Evolutionary conservation across 2,113 vertebrate species (phyloP), one percentile per base, ranked within the genome.

Genomic region (Chloropsis cyanopogon): DNA sequence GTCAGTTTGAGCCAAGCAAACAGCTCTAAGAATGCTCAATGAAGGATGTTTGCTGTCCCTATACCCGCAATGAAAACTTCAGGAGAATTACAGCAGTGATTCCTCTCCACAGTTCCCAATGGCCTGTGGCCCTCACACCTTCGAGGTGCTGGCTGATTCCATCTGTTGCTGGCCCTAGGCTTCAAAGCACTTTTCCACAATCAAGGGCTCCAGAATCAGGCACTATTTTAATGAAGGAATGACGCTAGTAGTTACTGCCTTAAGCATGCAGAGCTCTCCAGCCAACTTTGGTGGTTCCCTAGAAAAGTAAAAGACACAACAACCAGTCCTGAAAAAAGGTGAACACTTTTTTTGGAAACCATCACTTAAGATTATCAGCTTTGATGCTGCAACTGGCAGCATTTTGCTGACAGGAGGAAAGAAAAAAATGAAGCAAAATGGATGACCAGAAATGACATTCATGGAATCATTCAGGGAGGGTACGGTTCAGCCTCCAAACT

Each of bases 271-370:
- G 18, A 35, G 11, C 16, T 83, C 7, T 61, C 33, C 29, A 31
- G 35, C 7, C 44, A 42, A 0, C 14, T 80, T 77, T 14, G 35
- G 16, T 0, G 0, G 2, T 21, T 80, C 21, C 14, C 11, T 17
- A 19, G 37, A 60, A 83, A 69, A 72, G 20, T 31, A 64, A 70
- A 59, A 21, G 23, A 20, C 39, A 46, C 9, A 44, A 61, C 8
- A 50, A 46, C 5, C 17, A 17, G 25, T 49, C 17, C 25, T 52
- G 35, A 15, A 17, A 41, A 66, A 54, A 72, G 7, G 20, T 41
- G 18, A 76, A 31, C 47, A 26, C 0, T 2, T 42, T 39, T 72
- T 64, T 49, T 80, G 72, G 35, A 80, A 86, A 46, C 6, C 17
- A 18, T 25, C 39, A 17, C 6, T 64, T 69, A 54, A 53, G 4